Base-by-base conservation (phyloP, 2,888 invertebrate species). In the Zhengitettix transpicula region DNA sequence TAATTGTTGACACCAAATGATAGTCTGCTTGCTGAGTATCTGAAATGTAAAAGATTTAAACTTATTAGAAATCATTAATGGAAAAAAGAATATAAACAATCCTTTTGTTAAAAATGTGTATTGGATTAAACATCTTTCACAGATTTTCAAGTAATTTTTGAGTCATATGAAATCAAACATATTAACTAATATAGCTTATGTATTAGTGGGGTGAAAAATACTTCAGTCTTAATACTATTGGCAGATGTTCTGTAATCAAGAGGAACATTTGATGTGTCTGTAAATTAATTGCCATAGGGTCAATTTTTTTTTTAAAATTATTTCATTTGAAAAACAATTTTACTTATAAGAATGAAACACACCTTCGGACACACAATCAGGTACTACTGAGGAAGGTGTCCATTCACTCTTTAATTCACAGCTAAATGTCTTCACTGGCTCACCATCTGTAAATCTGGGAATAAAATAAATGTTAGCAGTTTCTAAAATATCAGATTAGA, bases 21-120 rank as follows among this genome's bases (percentile, higher is more conserved):
- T 94, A 94, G 64, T 90, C 87, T n/a, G 94, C 94, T 78, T 93
- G 91, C 71, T 93, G 90, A 15, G 93, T 94, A 72, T 93, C 87
- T 85, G 71, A 60, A 67, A 69, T 42, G 12, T 8, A 14, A 2
- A 47, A 8, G 8, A 47, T 28, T 28, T 2, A 47, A 47, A 15
- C 47, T n/a, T 5, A n/a, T 47, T 47, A 47, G 8, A 8, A 15
- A 3, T 47, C 12, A 47, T 47, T 47, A 5, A 47, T 47, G 1
- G 47, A 5, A 8, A 5, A 15, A 5, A 47, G 15, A n/a, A 12
- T 2, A 5, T 12, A 44, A 12, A 44, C 10, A 44, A 44, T 11
- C 44, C 12, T 10, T 44, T 44, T 44, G 12, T 47, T 47, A 47
- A 47, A 15, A 47, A 5, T 15, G 40, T 10, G 10, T 17, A 40